Evolutionary conservation across 2,113 vertebrate species (phyloP).

Genomic region (Ibidorhyncha struthersii): DNA sequence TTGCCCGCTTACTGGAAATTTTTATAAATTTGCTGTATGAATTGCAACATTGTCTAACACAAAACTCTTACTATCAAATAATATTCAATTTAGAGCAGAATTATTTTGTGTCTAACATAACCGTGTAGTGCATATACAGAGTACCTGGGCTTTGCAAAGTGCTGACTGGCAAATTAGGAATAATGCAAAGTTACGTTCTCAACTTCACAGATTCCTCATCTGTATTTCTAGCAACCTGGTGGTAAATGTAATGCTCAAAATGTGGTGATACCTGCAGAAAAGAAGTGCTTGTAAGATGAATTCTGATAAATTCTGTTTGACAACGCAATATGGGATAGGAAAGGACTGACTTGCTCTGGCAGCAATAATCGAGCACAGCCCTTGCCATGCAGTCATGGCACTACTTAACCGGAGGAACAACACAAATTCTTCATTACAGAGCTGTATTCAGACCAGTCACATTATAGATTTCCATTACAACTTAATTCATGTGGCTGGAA

Average conservation of each 20-base stretch:
- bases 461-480: neutral
- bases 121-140: neutral
- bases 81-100: neutral
- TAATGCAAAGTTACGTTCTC: neutral
- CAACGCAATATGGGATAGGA: neutral
- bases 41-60: neutral
- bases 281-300: neutral
- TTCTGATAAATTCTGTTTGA: neutral
- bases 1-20: neutral
- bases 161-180: neutral
- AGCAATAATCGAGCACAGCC: neutral
- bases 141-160: neutral
- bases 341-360: neutral
- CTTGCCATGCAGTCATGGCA: neutral
- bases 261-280: neutral
- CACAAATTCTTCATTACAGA: neutral
- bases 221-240: neutral
- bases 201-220: neutral
- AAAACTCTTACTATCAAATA: neutral
- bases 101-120: neutral
- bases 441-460: neutral
- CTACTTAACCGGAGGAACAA: neutral
- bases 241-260: neutral
- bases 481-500: neutral
- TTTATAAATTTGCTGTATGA: neutral